A percentile compares a stretch with the other conserved stretches of the same genome.
These are phyloP conservation scores for Dolichallabes microphthalmus DNA, from an alignment of 2,113 vertebrate genomes.

Conservation along the genomic window DNA sequence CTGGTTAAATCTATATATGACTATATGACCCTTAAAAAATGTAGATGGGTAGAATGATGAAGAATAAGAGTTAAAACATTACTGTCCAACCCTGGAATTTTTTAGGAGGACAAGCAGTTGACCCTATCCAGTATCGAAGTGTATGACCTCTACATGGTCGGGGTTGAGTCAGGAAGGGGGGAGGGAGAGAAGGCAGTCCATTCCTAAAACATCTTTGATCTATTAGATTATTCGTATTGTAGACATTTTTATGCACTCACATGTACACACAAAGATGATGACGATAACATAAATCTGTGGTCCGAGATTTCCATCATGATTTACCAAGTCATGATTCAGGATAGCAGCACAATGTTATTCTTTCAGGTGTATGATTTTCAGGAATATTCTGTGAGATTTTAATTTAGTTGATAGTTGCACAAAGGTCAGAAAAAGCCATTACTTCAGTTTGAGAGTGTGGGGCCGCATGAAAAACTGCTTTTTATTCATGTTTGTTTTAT, in stretches of 20 bases:
- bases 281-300: neutral
- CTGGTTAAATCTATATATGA: too few relatives aligned
- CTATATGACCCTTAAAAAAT: neutral
- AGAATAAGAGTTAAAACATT: slow-evolving; percentile 21
- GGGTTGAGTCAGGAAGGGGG: slow-evolving; percentile 3
- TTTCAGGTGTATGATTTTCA: neutral
- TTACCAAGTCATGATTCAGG: neutral
- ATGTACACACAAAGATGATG: neutral
- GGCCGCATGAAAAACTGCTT: neutral
- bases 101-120: slow-evolving; percentile 27
- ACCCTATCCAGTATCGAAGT: slow-evolving; percentile 25
- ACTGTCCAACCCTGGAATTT: slow-evolving; percentile 24
- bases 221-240: neutral
- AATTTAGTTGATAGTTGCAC: too few relatives aligned
- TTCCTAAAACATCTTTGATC: neutral
- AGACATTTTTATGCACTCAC: too few relatives aligned
- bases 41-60: slow-evolving; percentile 13
- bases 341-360: neutral
- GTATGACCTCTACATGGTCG: neutral
- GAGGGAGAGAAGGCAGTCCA: neutral
- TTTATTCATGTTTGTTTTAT: too few relatives aligned
- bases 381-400: too few relatives aligned
- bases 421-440: neutral
- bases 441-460: neutral
- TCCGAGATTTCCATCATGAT: neutral